phyloP scores from a whole-genome alignment of 2,888 invertebrate genomes.

The Iphiclides podalirius region DNA sequence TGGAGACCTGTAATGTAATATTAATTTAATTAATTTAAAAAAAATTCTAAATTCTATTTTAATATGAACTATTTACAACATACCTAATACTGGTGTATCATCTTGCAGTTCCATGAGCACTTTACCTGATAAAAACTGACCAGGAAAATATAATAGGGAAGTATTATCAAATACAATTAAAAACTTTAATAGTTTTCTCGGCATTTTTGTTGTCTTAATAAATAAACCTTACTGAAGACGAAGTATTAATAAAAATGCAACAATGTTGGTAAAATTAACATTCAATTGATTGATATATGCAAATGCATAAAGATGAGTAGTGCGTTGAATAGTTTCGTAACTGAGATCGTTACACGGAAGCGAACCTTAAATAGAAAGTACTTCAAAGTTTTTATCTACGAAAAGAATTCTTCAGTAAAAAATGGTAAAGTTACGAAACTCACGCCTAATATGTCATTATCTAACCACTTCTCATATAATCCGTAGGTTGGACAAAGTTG shows the following conservation, averaged over 20 bases:
- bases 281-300: constrained; percentile 15
- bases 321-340: constrained; percentile 20
- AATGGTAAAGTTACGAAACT: constrained; percentile 55
- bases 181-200: constrained; percentile 94
- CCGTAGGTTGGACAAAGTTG: constrained; percentile 59
- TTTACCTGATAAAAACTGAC: constrained; percentile 94
- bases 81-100: constrained; percentile 93
- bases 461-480: constrained; percentile 43
- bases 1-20: constrained; percentile 83
- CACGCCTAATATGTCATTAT: constrained; percentile 56
- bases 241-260: neutral
- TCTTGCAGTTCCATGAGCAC: constrained; percentile 96
- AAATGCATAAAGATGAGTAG: constrained; percentile 19
- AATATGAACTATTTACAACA: no score
- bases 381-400: constrained; percentile 18
- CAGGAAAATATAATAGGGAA: constrained; percentile 94
- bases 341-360: constrained; percentile 19
- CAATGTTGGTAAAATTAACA: constrained; percentile 1
- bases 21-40: no score
- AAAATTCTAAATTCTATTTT: no score
- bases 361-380: constrained; percentile 14
- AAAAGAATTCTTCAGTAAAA: constrained; percentile 29
- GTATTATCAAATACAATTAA: constrained; percentile 96
- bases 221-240: no score
- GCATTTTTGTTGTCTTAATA: constrained; percentile 78